Percentiles rank a stretch among this genome's conserved stretches.
Conservation (phyloP, 2,888 invertebrate species). For the Caenorhabditis wallacei region DNA sequence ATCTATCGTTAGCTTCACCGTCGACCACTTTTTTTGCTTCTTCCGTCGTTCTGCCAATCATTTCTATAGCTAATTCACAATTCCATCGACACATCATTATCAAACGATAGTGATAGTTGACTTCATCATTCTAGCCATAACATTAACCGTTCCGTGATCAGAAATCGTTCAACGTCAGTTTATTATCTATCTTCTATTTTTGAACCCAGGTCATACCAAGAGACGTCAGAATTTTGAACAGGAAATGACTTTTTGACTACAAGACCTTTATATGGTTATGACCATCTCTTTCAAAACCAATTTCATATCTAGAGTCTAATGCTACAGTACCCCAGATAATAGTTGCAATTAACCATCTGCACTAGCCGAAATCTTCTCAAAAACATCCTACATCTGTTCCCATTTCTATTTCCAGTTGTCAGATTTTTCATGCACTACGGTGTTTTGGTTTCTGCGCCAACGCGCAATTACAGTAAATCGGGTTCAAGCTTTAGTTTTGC, state of each 20-base stretch:
- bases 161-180: constrained; percentile 13
- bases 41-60: constrained; percentile 10
- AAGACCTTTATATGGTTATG: background rate
- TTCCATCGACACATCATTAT: constrained; percentile 5
- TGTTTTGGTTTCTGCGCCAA: constrained; percentile 40
- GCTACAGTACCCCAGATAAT: constrained; percentile 9
- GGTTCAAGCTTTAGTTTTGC: constrained; percentile 38
- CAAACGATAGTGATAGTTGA: background rate
- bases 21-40: constrained; percentile 4
- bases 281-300: constrained; percentile 2
- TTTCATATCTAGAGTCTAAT: background rate
- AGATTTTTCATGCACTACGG: constrained; percentile 20
- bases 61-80: constrained; percentile 11
- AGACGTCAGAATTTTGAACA: background rate
- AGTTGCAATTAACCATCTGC: constrained; percentile 27
- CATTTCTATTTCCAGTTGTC: constrained; percentile 1
- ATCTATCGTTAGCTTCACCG: constrained; percentile 34
- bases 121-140: background rate
- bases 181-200: background rate
- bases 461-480: constrained; percentile 49
- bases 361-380: background rate
- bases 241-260: background rate
- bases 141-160: background rate
- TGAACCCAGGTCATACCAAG: constrained; percentile 10
- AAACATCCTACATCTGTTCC: constrained; percentile 29